phyloP scores from a whole-genome alignment of 2,888 invertebrate species.

The Apamea epomidion region DNA sequence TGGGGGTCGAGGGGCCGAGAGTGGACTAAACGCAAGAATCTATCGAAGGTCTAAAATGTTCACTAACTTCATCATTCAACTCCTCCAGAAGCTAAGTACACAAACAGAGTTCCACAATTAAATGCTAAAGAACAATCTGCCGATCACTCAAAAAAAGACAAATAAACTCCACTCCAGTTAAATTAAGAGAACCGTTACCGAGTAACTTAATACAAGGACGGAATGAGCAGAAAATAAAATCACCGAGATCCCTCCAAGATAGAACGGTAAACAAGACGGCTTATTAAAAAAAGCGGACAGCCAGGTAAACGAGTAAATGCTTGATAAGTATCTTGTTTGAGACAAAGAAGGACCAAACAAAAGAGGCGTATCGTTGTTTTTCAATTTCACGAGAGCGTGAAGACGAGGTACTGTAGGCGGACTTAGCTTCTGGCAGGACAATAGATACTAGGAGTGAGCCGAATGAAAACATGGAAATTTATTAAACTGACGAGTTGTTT shows the following conservation, averaged over 20 bases:
- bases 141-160: constrained; percentile 42
- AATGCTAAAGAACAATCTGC: constrained; percentile 23
- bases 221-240: constrained; percentile 66
- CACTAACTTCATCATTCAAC: background rate
- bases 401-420: constrained; percentile 49
- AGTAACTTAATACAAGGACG: constrained; percentile 67
- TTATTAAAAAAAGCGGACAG: constrained; percentile 81
- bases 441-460: constrained; percentile 36
- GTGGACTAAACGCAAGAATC: no score
- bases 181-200: constrained; percentile 61
- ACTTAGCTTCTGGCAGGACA: constrained; percentile 50
- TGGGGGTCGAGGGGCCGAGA: no score
- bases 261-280: constrained; percentile 71
- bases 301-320: constrained; percentile 86
- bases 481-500: constrained; percentile 29
- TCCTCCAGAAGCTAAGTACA: background rate
- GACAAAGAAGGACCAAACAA: constrained; percentile 85
- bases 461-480: constrained; percentile 45
- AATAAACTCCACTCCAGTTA: constrained; percentile 36
- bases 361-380: constrained; percentile 84
- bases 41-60: background rate
- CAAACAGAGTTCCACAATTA: background rate
- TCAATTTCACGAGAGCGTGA: constrained; percentile 74
- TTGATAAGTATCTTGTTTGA: constrained; percentile 88
- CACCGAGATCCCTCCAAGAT: constrained; percentile 63